A percentile compares a stretch with the other conserved stretches of the same genome.
These are phyloP conservation scores for Eurystomus gularis DNA, from an alignment of 2,113 vertebrate genomes.

Conservation along the genomic window DNA sequence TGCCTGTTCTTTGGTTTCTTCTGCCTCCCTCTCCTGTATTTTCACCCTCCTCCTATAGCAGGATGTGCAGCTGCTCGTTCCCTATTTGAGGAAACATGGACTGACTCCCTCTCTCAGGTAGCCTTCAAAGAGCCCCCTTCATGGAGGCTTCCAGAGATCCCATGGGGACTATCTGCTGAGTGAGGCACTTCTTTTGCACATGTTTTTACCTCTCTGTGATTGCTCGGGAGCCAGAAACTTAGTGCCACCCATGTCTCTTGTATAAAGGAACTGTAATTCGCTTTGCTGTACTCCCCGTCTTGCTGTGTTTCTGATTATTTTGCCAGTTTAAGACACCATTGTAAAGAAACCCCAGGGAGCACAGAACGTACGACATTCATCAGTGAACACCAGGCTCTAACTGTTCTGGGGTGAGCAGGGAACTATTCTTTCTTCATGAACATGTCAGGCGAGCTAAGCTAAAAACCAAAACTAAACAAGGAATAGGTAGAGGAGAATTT, in stretches of 20 bases:
- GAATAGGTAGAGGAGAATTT: conserved; percentile 24
- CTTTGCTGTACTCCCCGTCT: neutral
- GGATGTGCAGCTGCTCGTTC: accelerated
- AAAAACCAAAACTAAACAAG: conserved; percentile 20
- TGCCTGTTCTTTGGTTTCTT: neutral
- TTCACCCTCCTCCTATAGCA: neutral
- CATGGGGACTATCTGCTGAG: neutral
- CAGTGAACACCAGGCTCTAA: neutral
- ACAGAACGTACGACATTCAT: conserved; percentile 15
- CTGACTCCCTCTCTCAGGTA: neutral
- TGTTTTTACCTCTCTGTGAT: neutral
- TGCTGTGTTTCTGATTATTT: conserved; percentile 61
- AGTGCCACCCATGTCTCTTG: neutral
- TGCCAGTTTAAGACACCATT: conserved; percentile 39
- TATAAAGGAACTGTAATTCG: conserved; percentile 27
- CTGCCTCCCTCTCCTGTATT: neutral
- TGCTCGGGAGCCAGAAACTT: neutral
- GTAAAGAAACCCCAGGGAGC: conserved; percentile 10
- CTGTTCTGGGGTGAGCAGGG: neutral
- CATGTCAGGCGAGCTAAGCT: conserved; percentile 4
- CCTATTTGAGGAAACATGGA: neutral
- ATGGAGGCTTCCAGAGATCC: neutral
- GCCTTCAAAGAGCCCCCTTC: neutral
- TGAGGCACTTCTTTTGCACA: neutral
- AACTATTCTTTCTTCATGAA: neutral